phyloP scores from a whole-genome alignment of 64 coral and sea anemone species.

The Hydrozoanthus tunicans region DNA sequence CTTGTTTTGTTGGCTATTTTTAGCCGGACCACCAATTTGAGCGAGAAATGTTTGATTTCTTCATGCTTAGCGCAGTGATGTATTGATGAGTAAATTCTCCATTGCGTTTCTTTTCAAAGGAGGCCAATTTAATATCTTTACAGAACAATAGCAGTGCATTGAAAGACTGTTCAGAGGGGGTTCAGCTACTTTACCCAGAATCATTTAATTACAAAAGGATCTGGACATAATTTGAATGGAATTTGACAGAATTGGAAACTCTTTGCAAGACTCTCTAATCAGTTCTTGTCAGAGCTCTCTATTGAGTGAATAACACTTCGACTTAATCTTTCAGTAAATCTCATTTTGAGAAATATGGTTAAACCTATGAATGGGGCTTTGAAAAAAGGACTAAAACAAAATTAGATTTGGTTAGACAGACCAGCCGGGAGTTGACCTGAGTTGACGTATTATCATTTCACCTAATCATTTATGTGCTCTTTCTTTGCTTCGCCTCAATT shows the following conservation, averaged over 20 bases:
- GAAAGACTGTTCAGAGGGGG: slow-evolving; percentile 30
- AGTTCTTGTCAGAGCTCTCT: slow-evolving; percentile 7
- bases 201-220: slow-evolving; percentile 54
- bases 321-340: slow-evolving; percentile 37
- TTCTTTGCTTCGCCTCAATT: neutral
- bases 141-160: slow-evolving; percentile 37
- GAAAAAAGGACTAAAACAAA: neutral
- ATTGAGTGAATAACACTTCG: neutral
- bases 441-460: slow-evolving; percentile 27
- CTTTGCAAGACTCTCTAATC: neutral
- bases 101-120: neutral
- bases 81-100: slow-evolving; percentile 7
- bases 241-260: slow-evolving; percentile 53
- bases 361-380: neutral
- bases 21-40: slow-evolving; percentile 54
- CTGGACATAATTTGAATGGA: slow-evolving; percentile 54
- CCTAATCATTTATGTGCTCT: neutral
- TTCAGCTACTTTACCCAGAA: slow-evolving; percentile 30
- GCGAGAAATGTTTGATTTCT: slow-evolving; percentile 51
- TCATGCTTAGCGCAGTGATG: slow-evolving; percentile 16
- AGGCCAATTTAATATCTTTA: slow-evolving; percentile 18
- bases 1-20: slow-evolving; percentile 48
- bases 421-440: slow-evolving; percentile 7
- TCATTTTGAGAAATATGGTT: neutral
- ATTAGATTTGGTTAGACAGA: slow-evolving; percentile 18